Conservation (phyloP, 2,888 invertebrate species). For the Drosophila mettleri region DNA sequence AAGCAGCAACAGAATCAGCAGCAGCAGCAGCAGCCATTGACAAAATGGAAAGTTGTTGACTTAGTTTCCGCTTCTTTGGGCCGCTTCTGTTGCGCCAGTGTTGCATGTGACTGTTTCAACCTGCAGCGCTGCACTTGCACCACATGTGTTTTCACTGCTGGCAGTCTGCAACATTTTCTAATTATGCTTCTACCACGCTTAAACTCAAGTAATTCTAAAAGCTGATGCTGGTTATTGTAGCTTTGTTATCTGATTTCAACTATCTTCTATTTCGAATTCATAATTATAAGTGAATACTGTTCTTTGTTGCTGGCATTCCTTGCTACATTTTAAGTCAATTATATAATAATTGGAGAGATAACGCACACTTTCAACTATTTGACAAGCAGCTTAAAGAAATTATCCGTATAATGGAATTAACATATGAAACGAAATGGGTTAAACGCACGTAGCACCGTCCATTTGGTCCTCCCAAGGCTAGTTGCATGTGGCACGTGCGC, state of each 20-base stretch:
- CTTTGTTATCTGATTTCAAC: neutral
- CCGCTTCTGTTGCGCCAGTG: conserved; percentile 37
- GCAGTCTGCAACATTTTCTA: conserved; percentile 56
- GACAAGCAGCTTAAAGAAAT: conserved; percentile 4
- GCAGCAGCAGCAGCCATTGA: conserved; percentile 55
- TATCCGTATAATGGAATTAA: conserved; percentile 24
- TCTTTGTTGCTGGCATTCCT: neutral
- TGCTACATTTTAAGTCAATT: neutral
- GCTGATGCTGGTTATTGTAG: neutral
- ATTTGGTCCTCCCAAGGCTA: conserved; percentile 4
- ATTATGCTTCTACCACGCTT: conserved; percentile 53
- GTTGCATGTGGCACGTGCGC: conserved; percentile 21
- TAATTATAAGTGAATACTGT: neutral
- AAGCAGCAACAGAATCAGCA: conserved; percentile 30
- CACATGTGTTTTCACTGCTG: conserved; percentile 21
- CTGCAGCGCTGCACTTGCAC: conserved; percentile 11
- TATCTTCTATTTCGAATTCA: neutral
- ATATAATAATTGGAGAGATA: neutral
- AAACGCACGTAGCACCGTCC: conserved; percentile 14
- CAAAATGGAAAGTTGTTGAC: conserved; percentile 79
- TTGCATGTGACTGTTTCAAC: conserved; percentile 9
- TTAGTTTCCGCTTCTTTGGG: conserved; percentile 64
- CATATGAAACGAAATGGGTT: conserved; percentile 13
- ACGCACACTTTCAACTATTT: conserved; percentile 1
- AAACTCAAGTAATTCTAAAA: conserved; percentile 16